Percentiles rank a stretch among this genome's conserved stretches.
These are phyloP conservation scores for Metopolophium dirhodum DNA, from an alignment of 1,140 invertebrate species.

Conservation along the genomic window DNA sequence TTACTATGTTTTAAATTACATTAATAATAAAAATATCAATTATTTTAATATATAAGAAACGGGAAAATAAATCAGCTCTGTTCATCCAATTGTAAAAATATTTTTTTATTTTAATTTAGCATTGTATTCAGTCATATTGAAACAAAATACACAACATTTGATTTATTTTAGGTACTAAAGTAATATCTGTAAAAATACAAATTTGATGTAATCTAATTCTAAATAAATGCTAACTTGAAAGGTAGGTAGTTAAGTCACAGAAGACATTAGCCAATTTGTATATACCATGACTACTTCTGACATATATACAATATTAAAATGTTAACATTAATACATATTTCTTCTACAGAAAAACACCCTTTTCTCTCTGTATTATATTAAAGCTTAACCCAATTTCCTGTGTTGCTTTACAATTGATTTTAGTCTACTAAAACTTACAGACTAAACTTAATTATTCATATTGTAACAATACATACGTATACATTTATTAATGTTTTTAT, in stretches of 20 bases:
- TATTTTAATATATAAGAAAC: not conserved
- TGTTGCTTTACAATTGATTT: too few species aligned
- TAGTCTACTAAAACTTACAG: too few species aligned
- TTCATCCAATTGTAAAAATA: not conserved
- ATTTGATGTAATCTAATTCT: not conserved
- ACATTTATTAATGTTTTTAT: not conserved
- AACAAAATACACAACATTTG: not conserved
- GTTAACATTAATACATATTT: too few species aligned
- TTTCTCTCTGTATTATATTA: too few species aligned
- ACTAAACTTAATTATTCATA: too few species aligned
- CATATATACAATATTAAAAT: too few species aligned
- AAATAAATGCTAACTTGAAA: not conserved
- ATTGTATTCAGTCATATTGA: not conserved
- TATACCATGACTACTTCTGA: too few species aligned
- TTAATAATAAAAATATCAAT: not conserved
- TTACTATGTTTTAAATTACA: not conserved
- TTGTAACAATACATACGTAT: too few species aligned
- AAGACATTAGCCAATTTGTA: too few species aligned
- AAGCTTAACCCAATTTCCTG: too few species aligned
- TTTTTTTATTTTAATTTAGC: not conserved
- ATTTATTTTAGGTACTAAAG: not conserved
- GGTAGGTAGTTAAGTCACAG: not conserved
- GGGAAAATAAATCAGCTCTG: not conserved
- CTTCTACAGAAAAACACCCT: too few species aligned
- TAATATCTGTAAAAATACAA: not conserved